Base-by-base conservation (phyloP, 2,888 invertebrate genomes). In the Globia sparganii region DNA sequence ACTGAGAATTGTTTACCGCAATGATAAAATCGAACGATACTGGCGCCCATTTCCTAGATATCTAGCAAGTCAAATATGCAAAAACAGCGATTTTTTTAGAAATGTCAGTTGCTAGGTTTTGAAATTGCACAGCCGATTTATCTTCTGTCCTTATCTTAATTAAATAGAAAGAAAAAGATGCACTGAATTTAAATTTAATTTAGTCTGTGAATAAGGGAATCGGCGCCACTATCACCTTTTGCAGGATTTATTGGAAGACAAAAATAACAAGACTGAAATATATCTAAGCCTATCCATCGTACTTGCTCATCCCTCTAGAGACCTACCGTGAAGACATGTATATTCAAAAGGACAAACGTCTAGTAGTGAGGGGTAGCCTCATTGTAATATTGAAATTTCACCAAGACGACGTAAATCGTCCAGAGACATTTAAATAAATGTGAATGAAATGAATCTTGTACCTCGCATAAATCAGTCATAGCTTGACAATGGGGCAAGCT, bases 381-480 rank as follows among this genome's bases (percentile, higher is more conserved):
- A 87, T 87, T 87, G 87, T 87, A 87, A 87, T 88, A 88, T 88
- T 88, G 87, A 88, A 87, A 88, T 88, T 78, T 78, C 64, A 75
- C 68, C 75, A 76, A 80, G 83, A 86, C 87, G 73, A 80, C 80
- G 86, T 87, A 88, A 87, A 88, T 84, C 84, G 59, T 84, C 65
- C 18, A 31, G 65, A 25, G 77, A 83, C 87, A 88, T 88, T 88
- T 86, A 89, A 88, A 88, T 88, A 88, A 89, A 87, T 84, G 89
- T 89, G 88, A 89, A 88, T 88, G 89, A 85, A 86, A 86, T 87
- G 85, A 81, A 89, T 86, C 85, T 84, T 82, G 83, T 77, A 78
- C 77, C 53, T 81, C 72, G 75, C 86, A 84, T 89, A 88, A 89
- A 89, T 89, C 89, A 87, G 80, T 87, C 87, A 87, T 80, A 82